These are phyloP conservation scores for Trogon melanurus DNA, from an alignment of 2,113 vertebrate species.

Conservation along the genomic window DNA sequence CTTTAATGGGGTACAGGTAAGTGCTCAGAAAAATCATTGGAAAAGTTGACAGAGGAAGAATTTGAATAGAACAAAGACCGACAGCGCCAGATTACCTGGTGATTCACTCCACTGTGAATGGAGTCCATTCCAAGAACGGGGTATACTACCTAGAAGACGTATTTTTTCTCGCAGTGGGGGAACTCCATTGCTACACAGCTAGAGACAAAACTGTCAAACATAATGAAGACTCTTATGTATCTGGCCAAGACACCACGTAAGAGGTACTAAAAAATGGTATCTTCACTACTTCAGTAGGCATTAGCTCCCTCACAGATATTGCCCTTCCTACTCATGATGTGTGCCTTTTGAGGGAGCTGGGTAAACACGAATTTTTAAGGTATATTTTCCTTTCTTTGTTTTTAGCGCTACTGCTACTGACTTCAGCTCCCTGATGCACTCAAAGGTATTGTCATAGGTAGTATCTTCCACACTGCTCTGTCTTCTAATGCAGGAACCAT, in stretches of 20 bases:
- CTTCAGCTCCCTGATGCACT: slow-evolving; percentile 75
- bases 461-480: not conserved
- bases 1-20: not conserved
- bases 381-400: slow-evolving; percentile 46
- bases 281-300: not conserved
- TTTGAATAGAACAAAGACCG: not conserved
- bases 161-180: not conserved
- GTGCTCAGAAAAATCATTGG: not conserved
- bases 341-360: not conserved
- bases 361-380: not conserved
- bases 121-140: not conserved
- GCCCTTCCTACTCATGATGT: not conserved
- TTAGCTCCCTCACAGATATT: not conserved
- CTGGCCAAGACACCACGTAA: not conserved
- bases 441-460: slow-evolving; percentile 79
- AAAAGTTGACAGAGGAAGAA: not conserved
- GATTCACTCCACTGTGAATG: not conserved
- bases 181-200: not conserved
- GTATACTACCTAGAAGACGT: not conserved
- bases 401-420: slow-evolving; percentile 77
- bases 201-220: not conserved
- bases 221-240: not conserved
- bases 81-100: not conserved
- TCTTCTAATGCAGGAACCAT: not conserved
- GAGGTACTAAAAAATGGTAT: not conserved